Evolutionary conservation across 2,113 vertebrate genomes (phyloP), one percentile per base, ranked within the genome.

Genomic region (Peromyscus leucopus): DNA sequence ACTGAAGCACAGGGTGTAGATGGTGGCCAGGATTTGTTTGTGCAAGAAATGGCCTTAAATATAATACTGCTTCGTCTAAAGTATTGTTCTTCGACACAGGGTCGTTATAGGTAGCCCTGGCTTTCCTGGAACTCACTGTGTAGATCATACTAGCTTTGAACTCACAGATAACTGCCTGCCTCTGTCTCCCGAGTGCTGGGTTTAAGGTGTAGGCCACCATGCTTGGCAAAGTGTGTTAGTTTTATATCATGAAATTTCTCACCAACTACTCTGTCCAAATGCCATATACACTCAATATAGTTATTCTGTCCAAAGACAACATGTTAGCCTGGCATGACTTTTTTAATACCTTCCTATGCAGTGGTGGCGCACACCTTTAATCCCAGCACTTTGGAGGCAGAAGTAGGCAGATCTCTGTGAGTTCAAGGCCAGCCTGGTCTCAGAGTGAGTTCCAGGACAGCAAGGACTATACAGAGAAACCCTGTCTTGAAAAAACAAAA

Each of bases 1-100:
- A 99, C 99, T 67, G 99, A 99, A 69, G 97, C 99, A 83, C 98
- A 99, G 98, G 99, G 67, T 80, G 2, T 80, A 57, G 48, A 57
- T 80, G 33, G 31, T 17, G 8, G 17, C 9, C 51, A 80, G 31
- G 19, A 4, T 36, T 80, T 80, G 36, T 80, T 80, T 80, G 33
- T 31, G 16, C 5, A 71, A 82, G 21, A 83, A 95, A 93, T 83
- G 15, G 15, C 39, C n/a, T 75, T 79, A 46, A 86, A 72, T 93
- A 39, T 95, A 36, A n/a, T 93, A 88, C 36, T 0, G 21, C 24
- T 74, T 89, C n/a, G 24, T 80, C 26, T 93, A 6, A 71, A 72
- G 74, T 85, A 36, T 15, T n/a, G 57, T 83, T 16, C n/a, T 84
- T 84, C 42, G 57, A 84, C n/a, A 28, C 59, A 84, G 82, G 33